Evolutionary conservation across 1,140 invertebrate genomes (phyloP), one percentile per base, ranked within the genome.

Genomic region (Neodiprion virginianus): DNA sequence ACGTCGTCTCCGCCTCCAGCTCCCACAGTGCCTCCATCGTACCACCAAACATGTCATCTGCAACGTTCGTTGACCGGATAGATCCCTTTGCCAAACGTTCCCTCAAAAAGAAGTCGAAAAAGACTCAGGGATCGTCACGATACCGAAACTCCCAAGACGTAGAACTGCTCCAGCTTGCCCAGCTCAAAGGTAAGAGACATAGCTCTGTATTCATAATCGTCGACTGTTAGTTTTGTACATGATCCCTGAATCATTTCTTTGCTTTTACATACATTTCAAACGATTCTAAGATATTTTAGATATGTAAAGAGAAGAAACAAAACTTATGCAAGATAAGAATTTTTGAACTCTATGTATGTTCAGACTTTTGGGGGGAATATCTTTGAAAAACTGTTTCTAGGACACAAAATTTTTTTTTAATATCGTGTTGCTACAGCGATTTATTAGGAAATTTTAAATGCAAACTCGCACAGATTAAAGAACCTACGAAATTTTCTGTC

Each of bases 51-150:
- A 94, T 95, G 94, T 94, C 94, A 92, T 92, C 93, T 88, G 93
- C 92, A 90, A 92, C 93, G 84, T 96, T 97, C 92, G 95, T 97
- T 88, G 96, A 97, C 92, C 94, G 95, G 88, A 97, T 97, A 91
- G 96, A 97, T 91, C 96, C 96, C 80, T 97, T 97, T 88, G 95
- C 95, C 78, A 97, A 97, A 91, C 91, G 95, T 83, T 96, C 95
- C 79, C 88, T 96, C 78, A 97, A 97, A 90, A 96, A 97, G 91
- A 97, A 97, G 88, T 95, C 95, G 79, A 97, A 96, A 90, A 96
- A 96, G 88, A 96, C 95, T 82, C 96, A 97, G 89, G 96, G 96
- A 78, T 96, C 96, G 75, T 97, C 96, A 49, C 90, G 96, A 74
- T 97, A 97, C 87, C 92, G 95, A 82, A 96, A 96, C 86, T 95